Evolutionary conservation across 2,888 invertebrate species (phyloP), one percentile per base, ranked within the genome.

Genomic region (Pantelozetes paolii): DNA sequence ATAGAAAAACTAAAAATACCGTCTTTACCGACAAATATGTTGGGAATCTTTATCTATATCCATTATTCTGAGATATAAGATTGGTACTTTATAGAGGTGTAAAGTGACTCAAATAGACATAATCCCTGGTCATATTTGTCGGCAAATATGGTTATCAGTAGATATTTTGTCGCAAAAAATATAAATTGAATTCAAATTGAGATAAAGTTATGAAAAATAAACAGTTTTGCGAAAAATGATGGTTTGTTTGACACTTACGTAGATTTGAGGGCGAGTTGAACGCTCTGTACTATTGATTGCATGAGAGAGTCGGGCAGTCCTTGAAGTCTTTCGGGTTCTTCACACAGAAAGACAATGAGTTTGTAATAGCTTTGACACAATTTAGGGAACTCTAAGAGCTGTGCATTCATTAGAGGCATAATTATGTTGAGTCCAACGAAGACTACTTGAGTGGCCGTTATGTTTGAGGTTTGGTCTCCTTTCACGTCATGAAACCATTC

Each of bases 331-430:
- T 74, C 75, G 82, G 69, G 36, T 20, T 75, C 75, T 45, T 89
- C 89, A 77, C 86, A 86, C 69, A 89, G 84, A 79, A 87, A 86
- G 28, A 87, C 85, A 71, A 90, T 83, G 81, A 89, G 85, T 80
- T 88, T 85, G 80, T 84, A 88, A 81, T 86, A 88, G 82, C 88
- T 87, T 42, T 84, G 82, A 80, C 89, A 89, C 42, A 90, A 82
- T 1, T 85, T 84, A 0, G 90, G 89, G 80, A 89, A 88, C 81
- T 88, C 88, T 42, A 91, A 83, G 72, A 90, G 82, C 79, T 89
- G 88, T 69, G 86, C 84, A 57, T 86, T 88, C 87, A 90, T 88
- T 75, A 90, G 82, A 5, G 90, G 89, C 84, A 90, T 87, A 62
- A 91, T 84, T 78, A 89, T 87, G 79, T 87, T 87, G 6, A 91